Conservation (phyloP, 2,797 vertebrate genomes). For the Chromobotia macracanthus region DNA sequence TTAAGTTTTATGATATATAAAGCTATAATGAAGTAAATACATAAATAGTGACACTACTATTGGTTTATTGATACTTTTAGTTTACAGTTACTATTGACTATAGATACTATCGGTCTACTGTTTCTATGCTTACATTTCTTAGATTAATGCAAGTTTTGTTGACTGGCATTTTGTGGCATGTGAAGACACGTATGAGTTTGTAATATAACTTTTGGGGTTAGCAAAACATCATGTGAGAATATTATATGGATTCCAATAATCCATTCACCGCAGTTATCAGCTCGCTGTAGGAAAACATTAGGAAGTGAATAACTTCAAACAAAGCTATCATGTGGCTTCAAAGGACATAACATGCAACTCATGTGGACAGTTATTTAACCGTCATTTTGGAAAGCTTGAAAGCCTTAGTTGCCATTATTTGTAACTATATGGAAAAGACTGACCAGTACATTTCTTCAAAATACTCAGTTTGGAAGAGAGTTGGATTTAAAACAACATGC, state of each 20-base stretch:
- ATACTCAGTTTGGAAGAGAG: too few species aligned
- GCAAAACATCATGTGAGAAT: not conserved
- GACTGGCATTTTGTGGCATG: too few species aligned
- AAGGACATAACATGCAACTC: not conserved
- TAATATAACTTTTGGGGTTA: not conserved
- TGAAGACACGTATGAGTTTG: not conserved
- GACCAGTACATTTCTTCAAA: too few species aligned
- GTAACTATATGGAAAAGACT: too few species aligned
- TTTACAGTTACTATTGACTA: too few species aligned
- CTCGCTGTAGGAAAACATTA: too few species aligned
- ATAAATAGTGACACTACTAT: not conserved
- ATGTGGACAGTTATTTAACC: not conserved
- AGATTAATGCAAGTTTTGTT: too few species aligned
- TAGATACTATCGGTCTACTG: not conserved
- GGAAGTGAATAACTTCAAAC: not conserved
- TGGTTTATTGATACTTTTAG: not conserved
- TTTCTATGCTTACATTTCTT: not conserved
- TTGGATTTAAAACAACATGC: too few species aligned
- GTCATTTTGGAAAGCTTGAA: not conserved
- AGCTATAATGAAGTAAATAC: not conserved
- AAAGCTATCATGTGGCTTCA: not conserved
- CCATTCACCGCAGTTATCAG: too few species aligned
- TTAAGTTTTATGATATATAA: not conserved
- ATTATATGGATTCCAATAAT: not conserved
- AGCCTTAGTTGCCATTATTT: not conserved